A percentile compares a stretch with the other conserved stretches of the same genome.
Evolutionary conservation across 1,140 invertebrate genomes (phyloP).

Genomic region (Drosophila ironensis): DNA sequence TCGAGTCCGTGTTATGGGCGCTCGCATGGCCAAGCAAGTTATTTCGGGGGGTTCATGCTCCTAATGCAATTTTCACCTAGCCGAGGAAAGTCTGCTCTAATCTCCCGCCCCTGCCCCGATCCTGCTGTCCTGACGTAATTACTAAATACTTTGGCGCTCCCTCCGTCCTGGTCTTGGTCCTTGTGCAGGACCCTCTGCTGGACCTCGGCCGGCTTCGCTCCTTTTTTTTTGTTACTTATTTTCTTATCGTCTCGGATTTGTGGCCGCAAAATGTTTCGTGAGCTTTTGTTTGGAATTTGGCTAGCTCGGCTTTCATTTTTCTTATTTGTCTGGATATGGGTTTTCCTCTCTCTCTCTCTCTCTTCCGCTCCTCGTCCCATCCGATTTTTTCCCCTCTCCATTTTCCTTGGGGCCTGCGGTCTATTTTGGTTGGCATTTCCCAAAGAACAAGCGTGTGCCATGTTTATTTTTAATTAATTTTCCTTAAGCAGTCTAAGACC

Average conservation of each 20-base stretch:
- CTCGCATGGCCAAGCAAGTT: slow-evolving; percentile 17
- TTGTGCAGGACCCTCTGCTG: too few species aligned
- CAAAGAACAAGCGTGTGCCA: slow-evolving; percentile 74
- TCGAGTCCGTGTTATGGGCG: slow-evolving; percentile 12
- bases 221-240: slow-evolving; percentile 60
- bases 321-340: slow-evolving; percentile 67
- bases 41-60: background rate
- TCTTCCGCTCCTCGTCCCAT: slow-evolving; percentile 4
- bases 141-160: slow-evolving; percentile 71
- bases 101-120: background rate
- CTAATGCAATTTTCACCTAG: slow-evolving; percentile 75
- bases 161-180: slow-evolving; percentile 26
- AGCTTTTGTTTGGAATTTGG: slow-evolving; percentile 75
- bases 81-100: background rate
- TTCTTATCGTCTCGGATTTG: slow-evolving; percentile 78
- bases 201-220: too few species aligned
- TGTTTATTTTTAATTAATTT: slow-evolving; percentile 81
- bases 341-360: slow-evolving; percentile 23
- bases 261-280: slow-evolving; percentile 75
- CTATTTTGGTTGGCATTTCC: slow-evolving; percentile 74
- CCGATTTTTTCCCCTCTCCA: background rate
- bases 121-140: slow-evolving; percentile 60
- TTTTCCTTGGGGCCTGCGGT: slow-evolving; percentile 46
- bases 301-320: slow-evolving; percentile 67
- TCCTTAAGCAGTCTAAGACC: slow-evolving; percentile 75